Evolutionary conservation across 2,113 vertebrate genomes (phyloP), one percentile per base, ranked within the genome.

Genomic region (Anarrhichthys ocellatus): DNA sequence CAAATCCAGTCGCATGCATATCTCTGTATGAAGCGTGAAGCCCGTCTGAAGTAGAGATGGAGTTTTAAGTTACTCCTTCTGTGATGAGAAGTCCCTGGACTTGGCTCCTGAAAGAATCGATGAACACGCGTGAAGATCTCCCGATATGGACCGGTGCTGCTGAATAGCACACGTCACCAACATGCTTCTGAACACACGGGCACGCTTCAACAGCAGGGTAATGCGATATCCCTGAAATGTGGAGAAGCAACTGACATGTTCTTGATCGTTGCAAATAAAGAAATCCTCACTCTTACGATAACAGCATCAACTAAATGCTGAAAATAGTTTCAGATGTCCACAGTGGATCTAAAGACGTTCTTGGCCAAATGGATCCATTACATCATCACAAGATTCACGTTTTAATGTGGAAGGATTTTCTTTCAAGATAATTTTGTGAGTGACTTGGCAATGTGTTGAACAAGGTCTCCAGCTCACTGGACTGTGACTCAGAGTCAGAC

Each of bases 151-250:
- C 69, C 11, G 44, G 15, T 61, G 85, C 38, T 78, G 38, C 72
- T 75, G 80, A 88, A 88, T 63, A 36, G 7, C 18, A 20, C 22
- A 1, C 10, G 36, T 73, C 52, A 48, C 64, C 62, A 83, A 61
- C 34, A 0, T 42, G 15, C 46, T 18, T 58, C 66, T 59, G 71
- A 83, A 80, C 0, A 76, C 40, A 78, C 70, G 59, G 68, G 34
- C 76, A 29, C 27, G 63, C 67, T 44, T 90, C 42, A 82, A 17
- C 68, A 17, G 73, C 7, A 22, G 18, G 8, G 80, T 69, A 87
- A 88, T 64, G 66, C 44, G 75, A 90, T 88, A 73, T 54, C 78
- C 29, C 48, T 73, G 78, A 85, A 84, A 70, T 38, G 44, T 32
- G 34, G 36, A 75, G 42, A 58, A 66, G 56, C 71, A 56, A 9